A percentile compares a stretch with the other conserved stretches of the same genome.
Evolutionary conservation across 2,888 invertebrate species (phyloP).

Genomic region (Ctena decussata): DNA sequence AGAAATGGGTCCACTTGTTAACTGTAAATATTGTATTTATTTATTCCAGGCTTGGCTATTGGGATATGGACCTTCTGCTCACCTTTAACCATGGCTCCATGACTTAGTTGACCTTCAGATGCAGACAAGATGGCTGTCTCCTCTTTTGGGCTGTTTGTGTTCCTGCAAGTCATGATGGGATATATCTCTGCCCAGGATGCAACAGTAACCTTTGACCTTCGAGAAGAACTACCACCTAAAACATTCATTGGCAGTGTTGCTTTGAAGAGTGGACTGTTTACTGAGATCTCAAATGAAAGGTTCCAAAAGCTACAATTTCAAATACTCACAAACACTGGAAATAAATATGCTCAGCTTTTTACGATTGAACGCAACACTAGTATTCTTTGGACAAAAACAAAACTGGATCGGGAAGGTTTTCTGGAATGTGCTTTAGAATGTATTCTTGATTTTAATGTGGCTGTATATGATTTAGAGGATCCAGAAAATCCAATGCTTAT

Average conservation of each 20-base stretch:
- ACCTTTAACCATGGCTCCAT: no score
- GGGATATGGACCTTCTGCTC: no score
- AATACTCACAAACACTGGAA: slow-evolving; percentile 60
- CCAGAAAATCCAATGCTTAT: slow-evolving; percentile 68
- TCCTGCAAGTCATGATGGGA: slow-evolving; percentile 24
- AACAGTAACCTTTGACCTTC: slow-evolving; percentile 48
- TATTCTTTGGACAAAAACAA: slow-evolving; percentile 67
- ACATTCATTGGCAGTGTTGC: slow-evolving; percentile 67
- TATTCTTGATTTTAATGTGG: slow-evolving; percentile 73
- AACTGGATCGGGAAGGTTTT: slow-evolving; percentile 76
- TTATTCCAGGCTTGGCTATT: neutral
- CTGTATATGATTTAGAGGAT: slow-evolving; percentile 56
- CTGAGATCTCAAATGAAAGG: slow-evolving; percentile 41
- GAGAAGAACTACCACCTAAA: slow-evolving; percentile 42
- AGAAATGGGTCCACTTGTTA: no score
- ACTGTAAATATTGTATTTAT: neutral
- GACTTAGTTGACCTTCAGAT: neutral
- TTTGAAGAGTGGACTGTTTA: slow-evolving; percentile 61
- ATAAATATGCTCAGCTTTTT: slow-evolving; percentile 65
- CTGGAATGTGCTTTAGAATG: slow-evolving; percentile 67
- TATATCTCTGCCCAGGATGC: slow-evolving; percentile 54
- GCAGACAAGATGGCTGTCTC: neutral
- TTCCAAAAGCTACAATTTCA: slow-evolving; percentile 60
- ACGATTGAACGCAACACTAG: slow-evolving; percentile 73
- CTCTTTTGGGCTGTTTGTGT: neutral